Conservation (phyloP, 2,888 invertebrate species). For the Drosophila nigricruria region DNA sequence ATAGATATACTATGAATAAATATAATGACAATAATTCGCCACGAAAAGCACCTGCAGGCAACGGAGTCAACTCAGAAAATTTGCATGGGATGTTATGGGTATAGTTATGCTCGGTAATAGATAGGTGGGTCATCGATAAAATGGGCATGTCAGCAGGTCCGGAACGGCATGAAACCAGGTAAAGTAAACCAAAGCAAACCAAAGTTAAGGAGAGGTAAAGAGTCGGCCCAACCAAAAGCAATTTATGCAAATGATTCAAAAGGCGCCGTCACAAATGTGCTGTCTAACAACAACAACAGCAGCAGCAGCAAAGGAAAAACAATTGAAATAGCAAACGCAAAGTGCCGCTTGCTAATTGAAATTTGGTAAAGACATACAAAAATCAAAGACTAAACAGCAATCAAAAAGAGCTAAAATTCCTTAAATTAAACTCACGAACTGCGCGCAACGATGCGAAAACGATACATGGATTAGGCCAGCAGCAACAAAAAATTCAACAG, state of each 20-base stretch:
- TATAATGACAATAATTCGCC: constrained; percentile 80
- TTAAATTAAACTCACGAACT: constrained; percentile 83
- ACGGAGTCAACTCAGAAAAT: constrained; percentile 44
- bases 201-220: constrained; percentile 45
- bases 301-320: background rate
- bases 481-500: constrained; percentile 46
- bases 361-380: constrained; percentile 56
- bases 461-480: constrained; percentile 79
- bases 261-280: constrained; percentile 76
- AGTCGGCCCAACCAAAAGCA: constrained; percentile 74
- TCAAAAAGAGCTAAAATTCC: constrained; percentile 78
- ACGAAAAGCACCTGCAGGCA: constrained; percentile 80
- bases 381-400: constrained; percentile 80
- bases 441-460: constrained; percentile 79
- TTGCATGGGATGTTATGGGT: constrained; percentile 47
- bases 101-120: constrained; percentile 43
- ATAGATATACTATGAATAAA: constrained; percentile 12
- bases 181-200: constrained; percentile 37
- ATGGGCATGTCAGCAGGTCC: constrained; percentile 54
- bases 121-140: constrained; percentile 64
- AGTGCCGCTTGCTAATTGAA: constrained; percentile 80
- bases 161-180: constrained; percentile 45
- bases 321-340: constrained; percentile 60
- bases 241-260: constrained; percentile 78
- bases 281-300: constrained; percentile 30